Percentiles rank a stretch among this genome's conserved stretches.
Evolutionary conservation across 2,113 vertebrate genomes (phyloP).

Genomic region (Corvus moneduloides): DNA sequence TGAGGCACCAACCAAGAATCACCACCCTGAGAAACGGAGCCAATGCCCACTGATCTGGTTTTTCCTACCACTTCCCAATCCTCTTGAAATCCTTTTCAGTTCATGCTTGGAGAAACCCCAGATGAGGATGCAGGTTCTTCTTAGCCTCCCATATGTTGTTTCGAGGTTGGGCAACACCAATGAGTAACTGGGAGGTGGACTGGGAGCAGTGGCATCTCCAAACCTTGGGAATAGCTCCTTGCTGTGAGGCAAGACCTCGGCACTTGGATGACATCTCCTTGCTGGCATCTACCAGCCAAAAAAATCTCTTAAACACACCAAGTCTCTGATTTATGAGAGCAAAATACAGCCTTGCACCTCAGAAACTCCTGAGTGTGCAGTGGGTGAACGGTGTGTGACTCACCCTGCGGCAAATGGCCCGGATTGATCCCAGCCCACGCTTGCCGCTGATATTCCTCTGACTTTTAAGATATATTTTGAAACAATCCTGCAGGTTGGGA

Average conservation of each 20-base stretch:
- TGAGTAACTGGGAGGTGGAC: neutral
- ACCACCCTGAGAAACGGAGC: rapidly evolving
- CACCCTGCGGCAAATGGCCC: neutral
- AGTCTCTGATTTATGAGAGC: neutral
- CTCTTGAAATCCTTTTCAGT: neutral
- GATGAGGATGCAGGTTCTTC: neutral
- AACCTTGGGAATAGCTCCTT: neutral
- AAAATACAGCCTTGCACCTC: neutral
- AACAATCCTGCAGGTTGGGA: neutral
- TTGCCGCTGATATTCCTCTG: neutral
- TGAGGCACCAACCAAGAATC: neutral
- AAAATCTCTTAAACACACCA: neutral
- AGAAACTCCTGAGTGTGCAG: neutral
- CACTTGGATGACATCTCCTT: neutral
- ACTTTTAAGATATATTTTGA: neutral
- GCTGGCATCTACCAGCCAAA: neutral
- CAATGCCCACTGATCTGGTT: rapidly evolving
- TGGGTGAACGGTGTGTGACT: neutral
- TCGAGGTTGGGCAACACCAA: neutral
- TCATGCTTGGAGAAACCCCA: neutral
- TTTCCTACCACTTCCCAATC: neutral
- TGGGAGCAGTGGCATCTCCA: neutral
- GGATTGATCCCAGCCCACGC: neutral
- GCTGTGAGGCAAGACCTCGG: neutral
- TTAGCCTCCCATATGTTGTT: neutral